Base-by-base conservation (phyloP, 2,113 vertebrate genomes). In the Hydrochoerus hydrochaeris region DNA sequence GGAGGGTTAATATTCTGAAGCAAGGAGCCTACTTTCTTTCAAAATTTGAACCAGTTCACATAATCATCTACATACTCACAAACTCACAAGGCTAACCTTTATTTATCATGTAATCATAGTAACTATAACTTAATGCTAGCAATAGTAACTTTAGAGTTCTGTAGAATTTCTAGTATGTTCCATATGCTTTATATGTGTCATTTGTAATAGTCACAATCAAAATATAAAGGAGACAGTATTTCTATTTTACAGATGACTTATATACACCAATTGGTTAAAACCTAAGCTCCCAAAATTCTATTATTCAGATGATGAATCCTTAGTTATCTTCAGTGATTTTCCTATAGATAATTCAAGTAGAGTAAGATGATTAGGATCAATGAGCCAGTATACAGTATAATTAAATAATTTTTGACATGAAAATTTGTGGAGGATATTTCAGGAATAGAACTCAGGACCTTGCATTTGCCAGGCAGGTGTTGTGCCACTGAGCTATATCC, bases 91-190 rank as follows among this genome's bases (percentile, higher is more conserved):
- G 32, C 85, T 88, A 92, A 77, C 60, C 24, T 62, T 7, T 80
- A 81, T 71, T 82, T 90, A 73, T 80, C 49, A 69, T n/a, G 35
- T 17, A 81, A 73, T 86, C 63, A 65, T 44, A 85, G 58, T 91
- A 83, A 88, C 71, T 52, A 93, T 92, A 71, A 91, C 67, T 90
- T 78, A 82, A 95, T 85, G 82, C 46, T 41, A 87, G 44, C 26
- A 87, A 77, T 63, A 93, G 41, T 44, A 85, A 85, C 4, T 11
- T 30, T n/a, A n/a, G n/a, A n/a, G n/a, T n/a, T 89, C 32, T 92
- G 67, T 67, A 85, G 52, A 62, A n/a, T 62, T 92, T 96, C 75
- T 49, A 71, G 22, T 57, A 62, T 67, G 77, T 73, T 7, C n/a
- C 24, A 54, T 32, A 32, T 94, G 49, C 38, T 90, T 97, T 84